Evolutionary conservation across 2,797 vertebrate genomes (phyloP).

Genomic region (Rhinella marina): DNA sequence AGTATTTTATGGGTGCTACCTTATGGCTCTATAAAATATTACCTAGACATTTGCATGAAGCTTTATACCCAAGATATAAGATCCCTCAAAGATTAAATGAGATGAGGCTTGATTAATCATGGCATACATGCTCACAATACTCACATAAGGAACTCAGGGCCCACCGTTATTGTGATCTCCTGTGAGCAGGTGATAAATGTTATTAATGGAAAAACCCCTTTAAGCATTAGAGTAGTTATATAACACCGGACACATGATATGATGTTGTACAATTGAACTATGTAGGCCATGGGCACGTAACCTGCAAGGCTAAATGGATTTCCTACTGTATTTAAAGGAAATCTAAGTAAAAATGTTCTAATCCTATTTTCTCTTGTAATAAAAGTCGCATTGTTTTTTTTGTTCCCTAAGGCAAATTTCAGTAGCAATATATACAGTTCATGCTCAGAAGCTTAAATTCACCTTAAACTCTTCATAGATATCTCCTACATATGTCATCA

Average conservation of each 20-base stretch:
- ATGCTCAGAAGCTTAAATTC: neutral
- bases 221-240: neutral
- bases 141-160: no score
- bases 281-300: neutral
- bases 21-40: no score
- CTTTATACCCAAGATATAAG: no score
- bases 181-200: no score
- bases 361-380: slow-evolving; percentile 24
- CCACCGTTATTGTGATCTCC: no score
- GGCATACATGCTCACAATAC: no score
- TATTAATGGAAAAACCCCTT: neutral
- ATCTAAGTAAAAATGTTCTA: slow-evolving; percentile 21
- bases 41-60: no score
- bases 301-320: neutral
- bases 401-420: neutral
- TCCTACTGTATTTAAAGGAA: slow-evolving; percentile 12
- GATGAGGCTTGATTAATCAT: no score
- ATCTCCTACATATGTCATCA: neutral
- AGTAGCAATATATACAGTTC: neutral
- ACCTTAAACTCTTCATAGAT: neutral
- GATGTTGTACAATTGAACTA: neutral
- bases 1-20: no score
- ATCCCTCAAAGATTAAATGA: no score
- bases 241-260: neutral
- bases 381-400: neutral